Evolutionary conservation across 2,888 invertebrate genomes (phyloP).

Genomic region (Malthinus seriepunctatus): DNA sequence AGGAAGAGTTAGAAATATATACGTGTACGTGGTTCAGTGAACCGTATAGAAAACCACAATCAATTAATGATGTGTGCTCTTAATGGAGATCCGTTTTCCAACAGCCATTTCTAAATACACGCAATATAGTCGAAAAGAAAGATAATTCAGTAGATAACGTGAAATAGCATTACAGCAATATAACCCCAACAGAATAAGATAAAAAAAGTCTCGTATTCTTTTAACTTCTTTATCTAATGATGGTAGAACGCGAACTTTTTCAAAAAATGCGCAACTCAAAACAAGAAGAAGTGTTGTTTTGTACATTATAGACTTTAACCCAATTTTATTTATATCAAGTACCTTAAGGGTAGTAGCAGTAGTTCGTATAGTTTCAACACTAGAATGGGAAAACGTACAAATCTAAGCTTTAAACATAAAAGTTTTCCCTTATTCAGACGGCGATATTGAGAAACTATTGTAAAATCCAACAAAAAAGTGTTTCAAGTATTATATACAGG

Average conservation of each 20-base stretch:
- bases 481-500: no score
- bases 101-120: constrained; percentile 26
- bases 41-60: constrained; percentile 27
- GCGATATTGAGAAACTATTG: no score
- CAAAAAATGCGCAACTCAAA: constrained; percentile 17
- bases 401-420: no score
- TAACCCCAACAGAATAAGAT: constrained; percentile 25
- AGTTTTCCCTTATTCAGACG: no score
- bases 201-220: constrained; percentile 20
- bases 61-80: constrained; percentile 32
- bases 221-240: constrained; percentile 19
- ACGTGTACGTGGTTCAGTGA: constrained; percentile 25
- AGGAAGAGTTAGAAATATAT: constrained; percentile 17
- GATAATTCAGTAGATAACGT: constrained; percentile 28
- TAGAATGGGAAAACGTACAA: no score
- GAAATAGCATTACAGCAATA: constrained; percentile 23
- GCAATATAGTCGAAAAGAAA: constrained; percentile 24
- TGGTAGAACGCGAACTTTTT: constrained; percentile 18
- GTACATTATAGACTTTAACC: no score
- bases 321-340: no score
- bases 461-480: no score
- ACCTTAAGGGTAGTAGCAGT: no score
- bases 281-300: not conserved
- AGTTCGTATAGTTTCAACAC: no score
- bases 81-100: constrained; percentile 32